phyloP scores from a whole-genome alignment of 2,113 vertebrate species.

The Megaceryle torquata region DNA sequence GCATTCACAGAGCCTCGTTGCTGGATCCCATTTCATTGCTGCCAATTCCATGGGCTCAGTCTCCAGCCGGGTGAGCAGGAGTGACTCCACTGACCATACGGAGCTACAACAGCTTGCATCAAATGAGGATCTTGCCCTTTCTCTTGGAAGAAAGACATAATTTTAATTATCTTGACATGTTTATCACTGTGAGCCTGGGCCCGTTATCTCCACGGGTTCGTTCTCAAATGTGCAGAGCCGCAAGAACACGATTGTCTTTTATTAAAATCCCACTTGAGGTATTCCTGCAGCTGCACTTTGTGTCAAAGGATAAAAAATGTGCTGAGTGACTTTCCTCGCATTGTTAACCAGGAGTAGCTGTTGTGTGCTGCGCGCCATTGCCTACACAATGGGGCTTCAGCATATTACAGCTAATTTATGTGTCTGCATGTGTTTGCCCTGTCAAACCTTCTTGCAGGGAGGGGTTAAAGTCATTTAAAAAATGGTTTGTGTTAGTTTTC shows the following conservation, averaged over 20 bases:
- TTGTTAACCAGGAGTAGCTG: conserved; percentile 24
- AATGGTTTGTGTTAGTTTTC: neutral
- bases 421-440: neutral
- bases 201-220: conserved; percentile 2
- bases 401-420: conserved; percentile 50
- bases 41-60: neutral
- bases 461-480: conserved; percentile 21
- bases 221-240: conserved; percentile 8
- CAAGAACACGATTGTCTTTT: neutral
- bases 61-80: neutral
- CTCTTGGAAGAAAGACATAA: conserved; percentile 34
- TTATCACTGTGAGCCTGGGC: conserved; percentile 27
- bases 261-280: neutral
- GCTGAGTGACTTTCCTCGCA: conserved; percentile 21
- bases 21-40: neutral
- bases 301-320: conserved; percentile 54
- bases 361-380: conserved; percentile 15
- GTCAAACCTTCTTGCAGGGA: conserved; percentile 32
- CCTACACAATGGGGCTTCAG: conserved; percentile 41
- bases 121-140: conserved; percentile 29
- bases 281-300: conserved; percentile 55
- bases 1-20: neutral
- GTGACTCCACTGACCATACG: neutral
- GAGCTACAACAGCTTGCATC: neutral
- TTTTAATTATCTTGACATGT: conserved; percentile 50